Conservation (phyloP, 37 sponge, comb jelly and placozoan species). For the Spongilla lacustris region DNA sequence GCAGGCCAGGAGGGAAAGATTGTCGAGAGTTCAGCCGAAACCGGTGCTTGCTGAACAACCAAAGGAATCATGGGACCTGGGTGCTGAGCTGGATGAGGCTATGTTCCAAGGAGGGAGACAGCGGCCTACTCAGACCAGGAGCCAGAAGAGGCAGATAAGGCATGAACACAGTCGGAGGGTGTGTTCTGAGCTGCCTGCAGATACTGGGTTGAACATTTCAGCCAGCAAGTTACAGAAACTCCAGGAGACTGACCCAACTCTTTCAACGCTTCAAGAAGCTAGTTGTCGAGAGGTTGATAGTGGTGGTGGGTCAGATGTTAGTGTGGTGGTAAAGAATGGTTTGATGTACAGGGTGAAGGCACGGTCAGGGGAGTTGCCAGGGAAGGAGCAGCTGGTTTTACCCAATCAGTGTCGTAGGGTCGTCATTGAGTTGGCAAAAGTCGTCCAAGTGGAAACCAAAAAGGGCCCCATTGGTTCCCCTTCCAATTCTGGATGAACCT, state of each 20-base stretch:
- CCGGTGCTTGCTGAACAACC: neutral
- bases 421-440: too few relatives aligned
- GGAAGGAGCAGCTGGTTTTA: too few relatives aligned
- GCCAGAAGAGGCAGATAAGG: neutral
- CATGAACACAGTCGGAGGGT: neutral
- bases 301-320: too few relatives aligned
- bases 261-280: too few relatives aligned
- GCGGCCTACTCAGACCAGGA: neutral
- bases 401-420: too few relatives aligned
- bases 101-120: neutral
- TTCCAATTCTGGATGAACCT: too few relatives aligned
- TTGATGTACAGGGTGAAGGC: too few relatives aligned
- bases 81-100: neutral
- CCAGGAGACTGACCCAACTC: neutral
- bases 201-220: neutral
- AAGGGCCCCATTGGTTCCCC: too few relatives aligned
- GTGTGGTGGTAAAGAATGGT: too few relatives aligned
- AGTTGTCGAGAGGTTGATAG: too few relatives aligned
- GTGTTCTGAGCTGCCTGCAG: neutral
- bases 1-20: neutral
- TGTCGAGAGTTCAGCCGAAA: neutral
- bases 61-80: neutral
- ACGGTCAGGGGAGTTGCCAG: too few relatives aligned
- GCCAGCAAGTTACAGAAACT: neutral
- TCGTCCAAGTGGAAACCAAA: too few relatives aligned